Evolutionary conservation across 37 sponge, comb jelly and placozoan genomes (phyloP).

Genomic region (Tethya wilhelma): DNA sequence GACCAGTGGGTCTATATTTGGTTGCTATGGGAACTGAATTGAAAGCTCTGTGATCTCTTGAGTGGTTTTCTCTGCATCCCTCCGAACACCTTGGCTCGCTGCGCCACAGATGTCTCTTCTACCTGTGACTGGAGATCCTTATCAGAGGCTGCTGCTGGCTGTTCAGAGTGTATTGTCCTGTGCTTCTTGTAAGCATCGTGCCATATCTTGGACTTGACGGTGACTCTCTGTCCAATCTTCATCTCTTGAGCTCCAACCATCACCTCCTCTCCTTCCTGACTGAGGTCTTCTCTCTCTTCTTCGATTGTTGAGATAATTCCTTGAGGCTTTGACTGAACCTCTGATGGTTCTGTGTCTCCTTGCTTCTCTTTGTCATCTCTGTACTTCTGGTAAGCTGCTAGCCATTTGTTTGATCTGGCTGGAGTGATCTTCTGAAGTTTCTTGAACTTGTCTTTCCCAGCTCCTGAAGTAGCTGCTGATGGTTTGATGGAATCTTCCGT

Average conservation of each 20-base stretch:
- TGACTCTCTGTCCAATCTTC: background rate
- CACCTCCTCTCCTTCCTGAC: background rate
- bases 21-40: too few relatives aligned
- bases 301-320: too few relatives aligned
- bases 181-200: background rate
- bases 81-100: conserved; percentile 30
- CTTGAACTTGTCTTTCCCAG: background rate
- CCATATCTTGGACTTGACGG: background rate
- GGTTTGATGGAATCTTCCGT: too few relatives aligned
- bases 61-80: background rate
- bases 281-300: background rate
- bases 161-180: background rate
- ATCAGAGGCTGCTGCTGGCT: background rate
- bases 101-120: conserved; percentile 7
- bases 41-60: conserved; percentile 9
- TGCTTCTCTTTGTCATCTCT: background rate
- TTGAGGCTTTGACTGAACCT: too few relatives aligned
- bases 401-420: background rate
- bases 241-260: background rate
- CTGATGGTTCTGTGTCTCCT: too few relatives aligned
- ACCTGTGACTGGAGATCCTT: background rate
- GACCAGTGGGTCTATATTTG: too few relatives aligned
- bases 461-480: background rate
- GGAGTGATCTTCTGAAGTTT: background rate
- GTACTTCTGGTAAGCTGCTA: background rate